Evolutionary conservation across 2,797 vertebrate genomes (phyloP), one percentile per base, ranked within the genome.

Genomic region (Sebastes trivittatus): DNA sequence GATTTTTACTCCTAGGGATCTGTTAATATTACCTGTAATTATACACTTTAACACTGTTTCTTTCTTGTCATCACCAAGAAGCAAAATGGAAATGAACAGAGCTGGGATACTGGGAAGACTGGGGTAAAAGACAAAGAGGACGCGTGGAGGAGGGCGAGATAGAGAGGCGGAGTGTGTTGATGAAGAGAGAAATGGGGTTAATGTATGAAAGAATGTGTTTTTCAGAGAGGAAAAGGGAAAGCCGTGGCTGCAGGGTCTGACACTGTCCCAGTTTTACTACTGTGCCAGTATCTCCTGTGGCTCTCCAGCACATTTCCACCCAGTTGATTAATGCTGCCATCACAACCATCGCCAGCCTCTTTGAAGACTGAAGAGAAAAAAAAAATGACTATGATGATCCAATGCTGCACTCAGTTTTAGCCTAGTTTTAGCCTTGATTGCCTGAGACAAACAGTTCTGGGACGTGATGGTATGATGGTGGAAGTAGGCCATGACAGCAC

Each of bases 191-290:
- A 94, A 93, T 49, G 84, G 86, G 92, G 94, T 93, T 94, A 93
- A 94, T 92, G 89, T 87, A 87, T 88, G 81, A 93, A 91, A 92
- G 84, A 90, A 90, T 82, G 89, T 81, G 78, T 87, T 92, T 92
- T 91, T 90, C 71, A 75, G 75, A 82, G 83, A 88, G 86, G 80
- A 88, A 86, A 66, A 70, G 81, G 88, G 84, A 85, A 92, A 85
- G 82, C 81, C 81, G 72, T 91, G 92, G 93, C 93, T 94, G 81
- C 88, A 63, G 92, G 93, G 88, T 88, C 88, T 94, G 87, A 90
- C 88, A 90, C 82, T 95, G 94, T 88, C 94, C 94, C 90, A 95
- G 88, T 94, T 95, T 94, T 79, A 84, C 78, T 74, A 66, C 89
- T 67, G 73, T 81, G 84, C 89, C 88, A 84, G 88, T 75, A 90